Evolutionary conservation across 2,888 invertebrate genomes (phyloP), one percentile per base, ranked within the genome.

Genomic region (Ophion costatus): DNA sequence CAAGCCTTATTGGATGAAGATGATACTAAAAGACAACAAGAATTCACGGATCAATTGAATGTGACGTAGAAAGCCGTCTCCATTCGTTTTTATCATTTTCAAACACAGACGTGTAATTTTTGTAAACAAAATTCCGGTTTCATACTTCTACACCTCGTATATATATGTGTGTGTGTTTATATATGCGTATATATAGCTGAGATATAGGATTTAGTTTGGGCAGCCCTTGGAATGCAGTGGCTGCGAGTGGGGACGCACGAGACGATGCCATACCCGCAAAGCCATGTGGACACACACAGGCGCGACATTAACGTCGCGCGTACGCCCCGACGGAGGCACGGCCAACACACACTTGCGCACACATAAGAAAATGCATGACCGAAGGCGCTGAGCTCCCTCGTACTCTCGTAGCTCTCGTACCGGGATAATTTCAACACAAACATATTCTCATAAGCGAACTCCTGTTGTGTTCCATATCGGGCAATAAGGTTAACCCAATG

Each of bases 201-300:
- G 88, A 89, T 89, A 88, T 89, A 90, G 88, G 90, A 89, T 91
- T 92, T 89, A 89, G 91, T 91, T 91, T 91, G 91, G 91, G 90
- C 89, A 91, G 90, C 91, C 91, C 90, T 90, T 90, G 91, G 91
- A 91, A 91, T 91, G 91, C 90, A 89, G 90, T 86, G 90, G 88
- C 89, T 89, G 89, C 88, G 88, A 89, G 88, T 71, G 61, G 80
- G 76, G 71, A 82, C 71, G 85, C 73, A 82, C 76, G 82, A 73
- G 57, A 76, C 84, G 79, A 82, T 81, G 78, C 74, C 78, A 75
- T 82, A 78, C 82, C 71, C 76, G 75, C 64, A 80, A 70, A 76
- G 67, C 71, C 71, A 76, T 64, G 74, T 59, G 71, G 59, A 75
- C 75, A 71, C 75, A 78, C 66, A 20, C 42, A 45, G 2, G 51